Percentiles rank a stretch among this genome's conserved stretches.
Evolutionary conservation across 1,140 invertebrate genomes (phyloP).

Genomic region (Achroia grisella): DNA sequence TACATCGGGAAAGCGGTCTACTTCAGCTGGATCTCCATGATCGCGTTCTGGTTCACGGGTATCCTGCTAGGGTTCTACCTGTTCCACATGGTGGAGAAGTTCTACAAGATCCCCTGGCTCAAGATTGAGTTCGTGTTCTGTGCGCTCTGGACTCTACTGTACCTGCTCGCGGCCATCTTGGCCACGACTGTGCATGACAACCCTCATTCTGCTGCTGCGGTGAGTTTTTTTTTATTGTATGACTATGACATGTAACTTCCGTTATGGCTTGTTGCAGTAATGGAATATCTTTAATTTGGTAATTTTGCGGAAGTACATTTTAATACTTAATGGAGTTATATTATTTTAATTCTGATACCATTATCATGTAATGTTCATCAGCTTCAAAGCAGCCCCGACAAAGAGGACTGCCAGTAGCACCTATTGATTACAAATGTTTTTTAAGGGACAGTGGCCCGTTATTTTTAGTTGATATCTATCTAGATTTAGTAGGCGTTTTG

Average conservation of each 20-base stretch:
- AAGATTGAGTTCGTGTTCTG: slow-evolving; percentile 88
- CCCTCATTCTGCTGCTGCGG: slow-evolving; percentile 78
- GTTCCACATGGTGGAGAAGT: slow-evolving; percentile 90
- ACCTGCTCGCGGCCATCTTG: slow-evolving; percentile 80
- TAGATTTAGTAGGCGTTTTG: no score
- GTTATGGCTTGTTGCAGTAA: slow-evolving; percentile 72
- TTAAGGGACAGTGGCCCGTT: no score
- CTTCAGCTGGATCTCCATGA: slow-evolving; percentile 89
- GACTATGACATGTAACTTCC: no score
- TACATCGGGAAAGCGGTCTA: slow-evolving; percentile 75
- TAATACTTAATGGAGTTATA: no score
- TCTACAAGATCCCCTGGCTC: slow-evolving; percentile 90
- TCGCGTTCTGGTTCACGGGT: slow-evolving; percentile 89
- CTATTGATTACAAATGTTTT: no score
- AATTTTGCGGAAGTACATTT: no score
- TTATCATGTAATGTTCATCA: no score
- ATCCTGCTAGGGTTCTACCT: slow-evolving; percentile 87
- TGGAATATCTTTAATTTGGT: no score
- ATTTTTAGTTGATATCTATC: no score
- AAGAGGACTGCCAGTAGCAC: no score
- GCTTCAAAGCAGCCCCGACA: no score
- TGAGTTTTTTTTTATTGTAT: slow-evolving; percentile 65
- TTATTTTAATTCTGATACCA: no score
- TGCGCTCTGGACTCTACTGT: slow-evolving; percentile 80
- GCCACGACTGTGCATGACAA: slow-evolving; percentile 75